phyloP scores from a whole-genome alignment of 2,113 vertebrate species.

The Coryphaenoides rupestris region DNA sequence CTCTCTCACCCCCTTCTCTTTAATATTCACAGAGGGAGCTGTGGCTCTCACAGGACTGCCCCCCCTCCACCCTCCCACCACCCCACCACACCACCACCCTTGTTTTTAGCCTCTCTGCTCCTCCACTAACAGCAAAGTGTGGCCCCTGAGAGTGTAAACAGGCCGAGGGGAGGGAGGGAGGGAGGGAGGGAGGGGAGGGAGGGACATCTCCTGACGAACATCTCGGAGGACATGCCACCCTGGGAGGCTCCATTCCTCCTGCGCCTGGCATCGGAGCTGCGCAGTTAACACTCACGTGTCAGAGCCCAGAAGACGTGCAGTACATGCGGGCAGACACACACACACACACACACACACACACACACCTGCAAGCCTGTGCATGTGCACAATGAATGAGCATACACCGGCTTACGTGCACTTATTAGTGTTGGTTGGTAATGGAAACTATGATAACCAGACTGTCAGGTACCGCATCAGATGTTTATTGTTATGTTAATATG shows the following conservation, averaged over 20 bases:
- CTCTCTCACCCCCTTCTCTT: slow-evolving; percentile 51
- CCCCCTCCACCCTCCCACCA: slow-evolving; percentile 45
- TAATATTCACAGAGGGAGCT: slow-evolving; percentile 79
- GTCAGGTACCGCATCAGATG: too few species aligned
- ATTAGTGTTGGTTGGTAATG: not conserved
- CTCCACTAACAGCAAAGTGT: slow-evolving; percentile 69
- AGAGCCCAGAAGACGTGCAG: slow-evolving; percentile 36
- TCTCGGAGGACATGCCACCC: slow-evolving; percentile 67
- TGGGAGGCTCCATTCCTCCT: slow-evolving; percentile 55
- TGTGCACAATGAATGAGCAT: not conserved
- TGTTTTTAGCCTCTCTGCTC: slow-evolving; percentile 57
- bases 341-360: not conserved
- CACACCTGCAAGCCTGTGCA: not conserved
- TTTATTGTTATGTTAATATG: too few species aligned
- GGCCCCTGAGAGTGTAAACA: slow-evolving; percentile 72
- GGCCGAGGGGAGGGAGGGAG: slow-evolving; percentile 31
- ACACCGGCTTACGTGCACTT: not conserved
- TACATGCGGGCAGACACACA: not conserved
- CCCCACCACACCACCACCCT: slow-evolving; percentile 10
- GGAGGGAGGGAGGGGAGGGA: too few species aligned
- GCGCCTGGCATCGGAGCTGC: slow-evolving; percentile 60
- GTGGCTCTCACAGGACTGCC: slow-evolving; percentile 68
- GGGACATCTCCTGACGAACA: slow-evolving; percentile 71
- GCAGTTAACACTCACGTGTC: slow-evolving; percentile 59
- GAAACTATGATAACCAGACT: too few species aligned